Conservation (phyloP, 2,113 vertebrate species). For the Rhynchomys soricoides region DNA sequence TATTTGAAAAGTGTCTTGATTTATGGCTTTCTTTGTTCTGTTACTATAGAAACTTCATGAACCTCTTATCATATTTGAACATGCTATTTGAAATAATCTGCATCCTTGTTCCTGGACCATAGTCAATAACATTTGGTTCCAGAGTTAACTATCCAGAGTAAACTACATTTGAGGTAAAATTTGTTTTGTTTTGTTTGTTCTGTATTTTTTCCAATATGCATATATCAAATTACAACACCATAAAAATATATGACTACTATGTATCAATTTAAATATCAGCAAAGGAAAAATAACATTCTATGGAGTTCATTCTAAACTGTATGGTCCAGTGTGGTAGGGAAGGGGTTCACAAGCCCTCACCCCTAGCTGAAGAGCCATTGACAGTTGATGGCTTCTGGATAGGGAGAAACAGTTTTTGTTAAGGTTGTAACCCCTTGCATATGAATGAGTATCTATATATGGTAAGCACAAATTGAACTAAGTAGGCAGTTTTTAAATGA, state of each 20-base stretch:
- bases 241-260: neutral
- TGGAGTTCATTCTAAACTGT: neutral
- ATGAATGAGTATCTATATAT: neutral
- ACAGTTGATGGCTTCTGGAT: neutral
- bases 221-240: neutral
- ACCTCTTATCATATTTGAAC: neutral
- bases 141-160: neutral
- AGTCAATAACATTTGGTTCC: neutral
- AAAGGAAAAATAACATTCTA: neutral
- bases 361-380: neutral
- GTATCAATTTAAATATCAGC: neutral
- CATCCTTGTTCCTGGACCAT: neutral
- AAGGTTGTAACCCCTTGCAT: neutral
- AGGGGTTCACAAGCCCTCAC: neutral
- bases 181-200: no score
- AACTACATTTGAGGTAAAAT: no score
- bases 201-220: neutral
- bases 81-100: neutral
- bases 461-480: neutral
- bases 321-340: neutral
- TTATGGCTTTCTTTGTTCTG: neutral
- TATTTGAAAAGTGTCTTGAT: neutral
- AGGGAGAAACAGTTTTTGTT: neutral
- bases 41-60: neutral
- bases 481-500: neutral